Percentiles rank a stretch among this genome's conserved stretches.
phyloP scores from a whole-genome alignment of 1,140 invertebrate species.

The Aporrectodea caliginosa region DNA sequence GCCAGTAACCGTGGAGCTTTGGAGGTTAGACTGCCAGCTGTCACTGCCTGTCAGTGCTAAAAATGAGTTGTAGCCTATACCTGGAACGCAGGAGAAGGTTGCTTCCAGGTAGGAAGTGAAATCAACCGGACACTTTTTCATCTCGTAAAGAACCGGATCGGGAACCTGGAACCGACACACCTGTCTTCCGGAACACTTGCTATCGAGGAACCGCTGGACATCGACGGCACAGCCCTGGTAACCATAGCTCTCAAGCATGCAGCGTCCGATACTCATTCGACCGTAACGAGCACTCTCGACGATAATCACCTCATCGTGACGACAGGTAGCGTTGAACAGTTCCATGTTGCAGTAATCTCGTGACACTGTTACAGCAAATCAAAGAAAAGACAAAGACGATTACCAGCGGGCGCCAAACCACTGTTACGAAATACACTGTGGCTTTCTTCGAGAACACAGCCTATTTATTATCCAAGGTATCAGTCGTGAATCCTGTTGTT shows the following conservation, averaged over 20 bases:
- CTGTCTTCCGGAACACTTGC: slow-evolving; percentile 27
- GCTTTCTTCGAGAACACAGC: no score
- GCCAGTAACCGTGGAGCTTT: no score
- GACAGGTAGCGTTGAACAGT: slow-evolving; percentile 27
- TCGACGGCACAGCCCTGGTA: slow-evolving; percentile 29
- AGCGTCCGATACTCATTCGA: slow-evolving; percentile 31
- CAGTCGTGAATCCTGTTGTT: no score
- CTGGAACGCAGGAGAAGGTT: slow-evolving; percentile 21
- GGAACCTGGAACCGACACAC: slow-evolving; percentile 25
- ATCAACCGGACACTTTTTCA: slow-evolving; percentile 29
- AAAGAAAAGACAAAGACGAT: background rate
- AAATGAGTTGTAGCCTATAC: no score
- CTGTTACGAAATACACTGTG: no score
- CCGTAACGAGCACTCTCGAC: slow-evolving; percentile 23
- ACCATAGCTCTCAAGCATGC: slow-evolving; percentile 24
- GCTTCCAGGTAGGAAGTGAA: slow-evolving; percentile 28
- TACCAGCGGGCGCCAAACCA: background rate
- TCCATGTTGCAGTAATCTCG: slow-evolving; percentile 32
- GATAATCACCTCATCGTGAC: slow-evolving; percentile 5
- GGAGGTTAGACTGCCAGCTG: no score
- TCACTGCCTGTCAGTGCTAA: no score
- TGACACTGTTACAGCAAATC: slow-evolving; percentile 7
- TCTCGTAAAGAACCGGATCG: slow-evolving; percentile 9
- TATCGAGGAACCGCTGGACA: slow-evolving; percentile 21
- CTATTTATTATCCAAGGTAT: no score